phyloP scores from a whole-genome alignment of 2,113 vertebrate genomes.

The human (Homo sapiens) region GRCh38 chr2:56912001-56912500 shows the following conservation, averaged over 20 bases:
- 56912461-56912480: neutral
- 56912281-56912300: neutral
- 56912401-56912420: neutral
- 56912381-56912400: neutral
- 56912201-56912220: neutral
- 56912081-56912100: neutral
- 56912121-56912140: neutral
- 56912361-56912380: neutral
- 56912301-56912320: neutral
- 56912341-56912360: neutral
- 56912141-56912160: neutral
- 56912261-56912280: neutral
- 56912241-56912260: neutral
- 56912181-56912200: neutral
- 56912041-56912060: neutral
- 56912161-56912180: neutral
- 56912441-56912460: neutral
- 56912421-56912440: neutral
- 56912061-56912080: neutral
- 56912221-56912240: neutral
- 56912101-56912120: neutral
- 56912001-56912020: neutral
- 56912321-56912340: neutral
- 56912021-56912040: neutral
- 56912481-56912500: neutral